These are phyloP conservation scores for Morpho achilles DNA, from an alignment of 2,888 invertebrate species.

Conservation along the genomic window DNA sequence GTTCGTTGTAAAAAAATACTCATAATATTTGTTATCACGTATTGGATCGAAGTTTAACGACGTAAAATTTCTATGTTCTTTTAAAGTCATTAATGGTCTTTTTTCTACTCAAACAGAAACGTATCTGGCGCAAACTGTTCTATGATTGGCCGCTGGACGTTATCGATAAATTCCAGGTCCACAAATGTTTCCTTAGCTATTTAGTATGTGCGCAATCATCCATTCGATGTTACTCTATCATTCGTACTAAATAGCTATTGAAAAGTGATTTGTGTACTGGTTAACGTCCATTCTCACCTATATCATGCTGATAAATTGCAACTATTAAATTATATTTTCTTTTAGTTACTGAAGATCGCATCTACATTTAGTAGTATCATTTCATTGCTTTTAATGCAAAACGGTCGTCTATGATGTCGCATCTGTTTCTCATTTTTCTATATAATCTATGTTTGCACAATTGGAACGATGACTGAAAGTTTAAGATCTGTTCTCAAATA, in stretches of 20 bases:
- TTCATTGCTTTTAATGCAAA: not conserved
- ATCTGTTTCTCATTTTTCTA: no score
- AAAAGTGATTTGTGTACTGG: conserved; percentile 45
- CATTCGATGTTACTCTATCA: conserved; percentile 36
- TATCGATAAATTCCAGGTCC: conserved; percentile 44
- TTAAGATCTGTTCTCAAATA: no score
- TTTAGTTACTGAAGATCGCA: conserved; percentile 22
- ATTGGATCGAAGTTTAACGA: not conserved
- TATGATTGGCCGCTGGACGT: conserved; percentile 46
- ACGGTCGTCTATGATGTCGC: no score
- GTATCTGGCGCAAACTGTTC: conserved; percentile 41
- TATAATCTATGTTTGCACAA: no score
- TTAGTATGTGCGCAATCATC: conserved; percentile 44
- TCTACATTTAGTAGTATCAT: conserved; percentile 16
- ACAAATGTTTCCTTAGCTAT: conserved; percentile 48
- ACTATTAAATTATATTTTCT: conserved; percentile 6
- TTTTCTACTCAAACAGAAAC: conserved; percentile 39
- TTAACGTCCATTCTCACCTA: conserved; percentile 22
- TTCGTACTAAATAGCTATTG: conserved; percentile 48
- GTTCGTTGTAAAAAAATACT: no score
- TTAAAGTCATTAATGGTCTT: conserved; percentile 28
- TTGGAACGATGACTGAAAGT: no score
- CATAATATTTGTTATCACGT: no score
- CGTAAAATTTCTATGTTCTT: not conserved
- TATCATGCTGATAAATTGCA: conserved; percentile 15